These are phyloP conservation scores for Tribolium castaneum DNA, from an alignment of 1,140 invertebrate species.

Conservation along the genomic window DNA sequence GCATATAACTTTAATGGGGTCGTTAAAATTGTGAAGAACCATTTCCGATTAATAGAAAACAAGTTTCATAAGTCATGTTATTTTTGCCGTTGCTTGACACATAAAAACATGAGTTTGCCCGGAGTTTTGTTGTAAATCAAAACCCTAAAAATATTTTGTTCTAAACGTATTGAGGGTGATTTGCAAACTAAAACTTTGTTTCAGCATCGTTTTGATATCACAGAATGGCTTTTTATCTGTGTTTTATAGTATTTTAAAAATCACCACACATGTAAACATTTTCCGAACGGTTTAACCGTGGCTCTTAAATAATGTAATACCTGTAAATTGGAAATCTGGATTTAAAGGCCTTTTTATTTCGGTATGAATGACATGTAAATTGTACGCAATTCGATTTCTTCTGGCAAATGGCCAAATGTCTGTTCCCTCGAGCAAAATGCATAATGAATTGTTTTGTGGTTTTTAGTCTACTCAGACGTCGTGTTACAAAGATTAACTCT, in stretches of 20 bases:
- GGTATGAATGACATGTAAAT: neutral
- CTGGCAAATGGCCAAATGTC: neutral
- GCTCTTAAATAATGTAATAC: neutral
- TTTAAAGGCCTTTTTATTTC: neutral
- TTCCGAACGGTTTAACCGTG: neutral
- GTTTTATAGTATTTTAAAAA: too few relatives aligned
- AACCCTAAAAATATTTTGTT: neutral
- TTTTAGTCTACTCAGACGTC: neutral
- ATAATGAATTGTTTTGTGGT: neutral
- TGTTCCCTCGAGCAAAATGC: neutral
- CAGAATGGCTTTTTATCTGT: too few relatives aligned
- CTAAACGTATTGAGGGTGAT: neutral
- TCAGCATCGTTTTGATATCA: too few relatives aligned
- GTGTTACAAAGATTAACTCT: neutral
- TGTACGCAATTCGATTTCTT: neutral
- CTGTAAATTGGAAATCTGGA: neutral
- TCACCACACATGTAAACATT: neutral
- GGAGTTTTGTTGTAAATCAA: neutral
- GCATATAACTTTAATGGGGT: neutral
- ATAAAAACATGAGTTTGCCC: neutral
- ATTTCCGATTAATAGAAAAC: neutral
- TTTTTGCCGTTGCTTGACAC: neutral
- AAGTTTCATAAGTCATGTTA: neutral
- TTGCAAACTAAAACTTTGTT: neutral
- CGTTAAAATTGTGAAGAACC: neutral